These are phyloP conservation scores for Microchirus variegatus DNA, from an alignment of 2,797 vertebrate species.

Conservation along the genomic window DNA sequence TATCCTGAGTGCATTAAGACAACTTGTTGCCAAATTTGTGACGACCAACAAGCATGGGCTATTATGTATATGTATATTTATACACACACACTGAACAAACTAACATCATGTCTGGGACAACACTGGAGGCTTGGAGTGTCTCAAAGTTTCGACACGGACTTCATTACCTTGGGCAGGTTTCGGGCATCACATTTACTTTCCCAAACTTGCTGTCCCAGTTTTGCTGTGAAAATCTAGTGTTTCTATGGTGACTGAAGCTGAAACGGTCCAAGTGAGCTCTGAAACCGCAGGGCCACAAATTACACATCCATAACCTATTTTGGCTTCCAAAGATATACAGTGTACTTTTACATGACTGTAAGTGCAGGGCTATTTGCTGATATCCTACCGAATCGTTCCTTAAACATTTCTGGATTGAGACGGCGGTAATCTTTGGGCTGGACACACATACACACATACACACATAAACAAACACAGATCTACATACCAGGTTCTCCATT, in stretches of 20 bases:
- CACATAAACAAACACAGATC: conserved; percentile 51
- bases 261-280: conserved; percentile 39
- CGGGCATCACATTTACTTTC: conserved; percentile 13
- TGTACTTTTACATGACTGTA: conserved; percentile 59
- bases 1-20: conserved; percentile 9
- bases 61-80: not conserved
- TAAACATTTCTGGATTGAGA: conserved; percentile 49
- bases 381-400: conserved; percentile 57
- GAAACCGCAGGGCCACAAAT: conserved; percentile 65
- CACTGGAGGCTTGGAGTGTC: not conserved
- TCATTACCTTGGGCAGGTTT: conserved; percentile 10
- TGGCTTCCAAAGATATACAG: conserved; percentile 64
- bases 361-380: conserved; percentile 49
- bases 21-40: conserved; percentile 34
- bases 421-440: conserved; percentile 43
- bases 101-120: conserved; percentile 4
- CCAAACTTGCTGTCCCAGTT: conserved; percentile 8
- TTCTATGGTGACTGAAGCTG: conserved; percentile 38
- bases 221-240: conserved; percentile 30
- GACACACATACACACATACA: conserved; percentile 52
- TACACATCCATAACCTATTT: conserved; percentile 63
- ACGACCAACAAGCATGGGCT: conserved; percentile 3
- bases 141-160: not conserved
- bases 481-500: conserved; percentile 94
- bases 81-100: not conserved